Base-by-base conservation (phyloP, 1,140 invertebrate genomes). In the Drosophila funebris region DNA sequence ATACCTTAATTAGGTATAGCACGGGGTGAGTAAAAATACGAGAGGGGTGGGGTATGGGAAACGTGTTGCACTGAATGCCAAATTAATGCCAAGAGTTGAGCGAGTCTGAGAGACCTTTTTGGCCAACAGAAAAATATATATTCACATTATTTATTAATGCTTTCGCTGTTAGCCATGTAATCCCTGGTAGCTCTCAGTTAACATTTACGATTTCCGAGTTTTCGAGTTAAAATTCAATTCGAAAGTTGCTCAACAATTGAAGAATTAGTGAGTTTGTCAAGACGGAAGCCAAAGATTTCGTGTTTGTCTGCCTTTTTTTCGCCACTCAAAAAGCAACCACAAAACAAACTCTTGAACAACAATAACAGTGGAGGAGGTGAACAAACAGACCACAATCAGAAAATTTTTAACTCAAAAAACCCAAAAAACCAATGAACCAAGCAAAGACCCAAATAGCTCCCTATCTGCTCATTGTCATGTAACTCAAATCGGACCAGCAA, bases 391-490 rank as follows among this genome's bases (percentile, higher is more conserved):
- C 37, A 44, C 43, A 72, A 72, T 72, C 46, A 58, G 53, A 50
- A 56, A 39, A 53, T 31, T 61, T 50, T 37, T 50, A 48, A 44
- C 16, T 18, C 39, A 57, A 50, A 57, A 50, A 68, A 60, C 48
- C 27, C 36, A 43, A n/a, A 52, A 78, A 66, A 36, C 63, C 58
- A 60, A 82, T 87, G 82, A 87, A 87, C 83, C 44, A 62, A 76
- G 76, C 14, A 64, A 41, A 67, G 76, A 61, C 66, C 62, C 79
- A 66, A 83, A 84, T 73, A 33, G 48, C 29, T 33, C 27, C 48
- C 48, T 33, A 69, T 71, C 81, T 78, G 20, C 81, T 75, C 71
- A 82, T 82, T 87, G 83, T 87, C 82, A 82, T 87, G 82, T 82
- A 73, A 61, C 74, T 72, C 62, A 87, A 87, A 87, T 78, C 74